Evolutionary conservation across 2,113 vertebrate species (phyloP).

Genomic region (Siphamia tubifer): DNA sequence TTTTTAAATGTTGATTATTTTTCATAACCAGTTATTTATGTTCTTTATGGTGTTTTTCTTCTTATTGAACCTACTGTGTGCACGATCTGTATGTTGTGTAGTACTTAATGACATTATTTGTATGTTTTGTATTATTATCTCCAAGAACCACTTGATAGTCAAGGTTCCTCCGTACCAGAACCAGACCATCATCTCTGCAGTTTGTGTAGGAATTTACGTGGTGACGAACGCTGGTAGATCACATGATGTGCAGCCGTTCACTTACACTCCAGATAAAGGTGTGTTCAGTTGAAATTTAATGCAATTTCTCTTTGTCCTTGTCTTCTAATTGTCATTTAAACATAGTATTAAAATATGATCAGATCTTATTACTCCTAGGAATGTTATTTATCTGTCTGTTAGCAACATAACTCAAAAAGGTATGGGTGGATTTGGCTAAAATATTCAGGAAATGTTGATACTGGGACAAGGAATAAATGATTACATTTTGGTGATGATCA

Average conservation of each 20-base stretch:
- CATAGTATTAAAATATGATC: no score
- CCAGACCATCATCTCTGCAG: conserved; percentile 86
- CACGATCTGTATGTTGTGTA: not conserved
- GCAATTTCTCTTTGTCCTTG: not conserved
- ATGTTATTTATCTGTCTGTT: no score
- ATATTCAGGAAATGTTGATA: no score
- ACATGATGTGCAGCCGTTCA: conserved; percentile 94
- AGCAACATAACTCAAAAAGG: no score
- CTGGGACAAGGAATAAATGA: no score
- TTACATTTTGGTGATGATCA: no score
- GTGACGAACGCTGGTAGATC: conserved; percentile 96
- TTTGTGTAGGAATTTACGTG: conserved; percentile 93
- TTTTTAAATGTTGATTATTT: no score
- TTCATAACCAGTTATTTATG: no score
- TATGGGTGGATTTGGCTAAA: no score
- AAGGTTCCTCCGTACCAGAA: conserved; percentile 96
- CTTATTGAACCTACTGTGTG: not conserved
- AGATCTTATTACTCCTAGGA: no score
- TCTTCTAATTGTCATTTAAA: no score
- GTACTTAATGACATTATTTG: not conserved
- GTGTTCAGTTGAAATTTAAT: conserved; percentile 40
- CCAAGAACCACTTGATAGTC: conserved; percentile 96
- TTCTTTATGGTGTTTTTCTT: no score
- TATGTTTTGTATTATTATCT: not conserved
- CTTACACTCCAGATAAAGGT: conserved; percentile 96